Conservation (phyloP, 2,888 invertebrate species). For the Antheraea yamamai region DNA sequence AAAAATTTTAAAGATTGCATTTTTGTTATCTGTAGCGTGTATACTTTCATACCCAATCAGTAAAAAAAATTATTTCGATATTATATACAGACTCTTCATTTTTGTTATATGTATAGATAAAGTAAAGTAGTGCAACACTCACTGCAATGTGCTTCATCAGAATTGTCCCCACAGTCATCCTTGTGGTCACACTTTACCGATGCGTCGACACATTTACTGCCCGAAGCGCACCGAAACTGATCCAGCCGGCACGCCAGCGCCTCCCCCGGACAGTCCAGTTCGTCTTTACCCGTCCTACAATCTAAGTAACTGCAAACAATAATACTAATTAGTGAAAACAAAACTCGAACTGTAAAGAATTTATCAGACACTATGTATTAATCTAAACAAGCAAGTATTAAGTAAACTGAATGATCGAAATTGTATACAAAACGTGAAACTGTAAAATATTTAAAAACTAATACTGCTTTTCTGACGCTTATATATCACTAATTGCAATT, state of each 20-base stretch:
- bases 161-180: conserved; percentile 95
- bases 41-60: too few species aligned
- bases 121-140: conserved; percentile 42
- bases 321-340: background rate
- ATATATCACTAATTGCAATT: too few species aligned
- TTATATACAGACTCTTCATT: too few species aligned
- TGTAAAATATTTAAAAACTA: background rate
- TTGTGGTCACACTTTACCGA: conserved; percentile 91
- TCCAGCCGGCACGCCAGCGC: conserved; percentile 87
- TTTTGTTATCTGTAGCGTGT: too few species aligned
- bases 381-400: background rate
- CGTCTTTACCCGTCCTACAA: conserved; percentile 92
- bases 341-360: background rate
- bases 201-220: conserved; percentile 90
- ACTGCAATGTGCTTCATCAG: conserved; percentile 95
- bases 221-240: conserved; percentile 92
- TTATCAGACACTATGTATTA: background rate
- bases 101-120: too few species aligned
- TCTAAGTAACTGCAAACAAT: conserved; percentile 83
- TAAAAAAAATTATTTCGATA: too few species aligned
- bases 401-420: too few species aligned
- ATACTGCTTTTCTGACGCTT: too few species aligned
- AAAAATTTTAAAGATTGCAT: too few species aligned
- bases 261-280: conserved; percentile 86
- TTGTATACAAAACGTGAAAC: background rate